Evolutionary conservation across 2,888 invertebrate species (phyloP).

Genomic region (Stenodema calcarata): DNA sequence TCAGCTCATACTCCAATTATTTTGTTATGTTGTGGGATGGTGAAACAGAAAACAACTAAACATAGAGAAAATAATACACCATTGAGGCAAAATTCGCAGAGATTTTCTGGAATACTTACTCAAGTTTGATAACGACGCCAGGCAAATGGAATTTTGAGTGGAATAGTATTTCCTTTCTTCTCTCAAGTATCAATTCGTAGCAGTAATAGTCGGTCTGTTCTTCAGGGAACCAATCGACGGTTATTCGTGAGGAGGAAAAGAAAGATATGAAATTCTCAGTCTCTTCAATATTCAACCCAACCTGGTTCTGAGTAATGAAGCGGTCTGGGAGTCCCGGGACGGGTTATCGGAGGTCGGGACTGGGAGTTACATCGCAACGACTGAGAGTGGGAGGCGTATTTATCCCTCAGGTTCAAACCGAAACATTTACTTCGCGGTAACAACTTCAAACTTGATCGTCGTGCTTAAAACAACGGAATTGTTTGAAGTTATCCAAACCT

Average conservation of each 20-base stretch:
- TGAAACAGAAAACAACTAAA: no score
- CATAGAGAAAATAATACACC: no score
- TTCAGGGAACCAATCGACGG: background rate
- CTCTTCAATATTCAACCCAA: background rate
- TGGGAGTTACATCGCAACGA: background rate
- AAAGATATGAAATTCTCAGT: background rate
- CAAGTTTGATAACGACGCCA: no score
- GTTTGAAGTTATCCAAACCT: background rate
- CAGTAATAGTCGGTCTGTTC: background rate
- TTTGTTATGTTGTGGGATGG: no score
- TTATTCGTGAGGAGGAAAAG: background rate
- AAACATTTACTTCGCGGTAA: background rate
- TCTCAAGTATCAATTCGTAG: background rate
- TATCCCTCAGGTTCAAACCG: background rate
- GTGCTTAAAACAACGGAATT: background rate
- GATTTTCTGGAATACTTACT: no score
- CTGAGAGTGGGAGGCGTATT: background rate
- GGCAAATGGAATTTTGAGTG: no score
- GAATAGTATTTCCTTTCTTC: no score
- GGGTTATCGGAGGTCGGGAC: background rate
- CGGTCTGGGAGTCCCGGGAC: background rate
- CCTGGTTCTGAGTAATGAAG: background rate
- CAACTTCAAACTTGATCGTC: background rate
- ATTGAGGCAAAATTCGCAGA: no score
- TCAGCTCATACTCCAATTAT: no score